Base-by-base conservation (phyloP, 2,888 invertebrate species). In the Asteroscopus sphinx region DNA sequence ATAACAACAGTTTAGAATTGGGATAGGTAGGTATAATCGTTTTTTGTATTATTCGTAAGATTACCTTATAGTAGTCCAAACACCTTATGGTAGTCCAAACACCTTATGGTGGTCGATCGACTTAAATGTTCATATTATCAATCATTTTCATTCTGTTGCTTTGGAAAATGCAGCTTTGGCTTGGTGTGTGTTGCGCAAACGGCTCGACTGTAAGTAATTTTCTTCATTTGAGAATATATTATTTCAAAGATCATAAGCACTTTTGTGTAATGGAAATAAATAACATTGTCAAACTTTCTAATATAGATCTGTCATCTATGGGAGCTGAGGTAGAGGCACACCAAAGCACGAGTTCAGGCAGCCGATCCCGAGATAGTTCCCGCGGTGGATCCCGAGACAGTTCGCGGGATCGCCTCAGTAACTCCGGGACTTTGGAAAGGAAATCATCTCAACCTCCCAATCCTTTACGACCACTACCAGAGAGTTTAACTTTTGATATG, bases 101-200 rank as follows among this genome's bases (percentile, higher is more conserved):
- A n/a, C n/a, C n/a, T n/a, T n/a, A n/a, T n/a, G n/a, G n/a, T n/a
- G n/a, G n/a, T 6, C 21, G 21, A 21, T 3, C 2, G 4, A 17
- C n/a, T 21, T 25, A 45, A 33, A 6, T 35, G 25, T 42, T 5
- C 11, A 44, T 67, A 11, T 58, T 61, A 52, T 51, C 46, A 55
- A 47, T 62, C 39, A 54, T 52, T 61, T 58, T 68, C 67, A 70
- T 45, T 63, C 41, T 73, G 67, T 74, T 77, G 40, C 59, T 75
- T 79, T 78, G 71, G 66, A 90, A 92, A 87, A 93, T 90, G 95
- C 96, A 97, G 98, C 98, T 73, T 95, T 98, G 94, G 98, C 98
- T 88, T 98, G 98, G 98, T 97, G 97, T 95, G 97, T 98, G 76
- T 96, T 98, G 91, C 96, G 98, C 91, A 98, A 97, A 91, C 96